These are phyloP conservation scores for Barbus barbus DNA, from an alignment of 2,113 vertebrate species.

Conservation along the genomic window DNA sequence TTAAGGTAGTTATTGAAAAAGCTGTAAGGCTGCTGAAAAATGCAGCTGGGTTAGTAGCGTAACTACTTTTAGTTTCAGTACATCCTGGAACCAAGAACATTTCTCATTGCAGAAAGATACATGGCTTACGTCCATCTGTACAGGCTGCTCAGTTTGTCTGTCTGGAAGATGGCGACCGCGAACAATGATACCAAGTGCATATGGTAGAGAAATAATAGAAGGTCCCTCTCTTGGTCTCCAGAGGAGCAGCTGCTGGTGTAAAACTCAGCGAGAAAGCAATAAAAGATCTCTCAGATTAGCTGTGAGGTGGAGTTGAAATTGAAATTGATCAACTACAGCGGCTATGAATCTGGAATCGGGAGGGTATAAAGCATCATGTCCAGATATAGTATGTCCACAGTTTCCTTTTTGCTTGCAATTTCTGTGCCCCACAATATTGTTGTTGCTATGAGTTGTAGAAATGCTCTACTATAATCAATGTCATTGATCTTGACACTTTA, in stretches of 20 bases:
- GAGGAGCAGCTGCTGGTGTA: constrained; percentile 40
- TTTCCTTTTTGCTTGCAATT: constrained; percentile 27
- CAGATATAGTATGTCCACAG: constrained; percentile 24
- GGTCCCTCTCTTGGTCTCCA: constrained; percentile 29
- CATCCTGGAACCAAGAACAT: constrained; percentile 11
- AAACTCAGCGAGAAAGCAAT: constrained; percentile 56
- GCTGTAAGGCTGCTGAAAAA: not conserved
- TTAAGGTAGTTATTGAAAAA: not conserved
- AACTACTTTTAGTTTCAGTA: not conserved
- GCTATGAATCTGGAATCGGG: constrained; percentile 57
- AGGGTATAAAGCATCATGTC: constrained; percentile 35
- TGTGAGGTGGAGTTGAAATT: constrained; percentile 56
- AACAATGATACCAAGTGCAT: constrained; percentile 41
- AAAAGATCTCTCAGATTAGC: constrained; percentile 60
- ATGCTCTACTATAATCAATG: constrained; percentile 26
- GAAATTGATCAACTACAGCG: constrained; percentile 63
- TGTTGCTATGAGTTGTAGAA: constrained; percentile 9
- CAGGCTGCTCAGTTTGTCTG: constrained; percentile 27
- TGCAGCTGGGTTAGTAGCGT: not conserved
- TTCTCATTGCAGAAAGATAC: constrained; percentile 34
- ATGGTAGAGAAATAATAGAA: constrained; percentile 50
- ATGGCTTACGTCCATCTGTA: constrained; percentile 22
- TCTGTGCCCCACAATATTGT: constrained; percentile 34
- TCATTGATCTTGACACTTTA: constrained; percentile 27
- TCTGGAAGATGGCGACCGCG: constrained; percentile 17